Conservation (phyloP, 1,140 invertebrate species). For the Dreissena polymorpha region DNA sequence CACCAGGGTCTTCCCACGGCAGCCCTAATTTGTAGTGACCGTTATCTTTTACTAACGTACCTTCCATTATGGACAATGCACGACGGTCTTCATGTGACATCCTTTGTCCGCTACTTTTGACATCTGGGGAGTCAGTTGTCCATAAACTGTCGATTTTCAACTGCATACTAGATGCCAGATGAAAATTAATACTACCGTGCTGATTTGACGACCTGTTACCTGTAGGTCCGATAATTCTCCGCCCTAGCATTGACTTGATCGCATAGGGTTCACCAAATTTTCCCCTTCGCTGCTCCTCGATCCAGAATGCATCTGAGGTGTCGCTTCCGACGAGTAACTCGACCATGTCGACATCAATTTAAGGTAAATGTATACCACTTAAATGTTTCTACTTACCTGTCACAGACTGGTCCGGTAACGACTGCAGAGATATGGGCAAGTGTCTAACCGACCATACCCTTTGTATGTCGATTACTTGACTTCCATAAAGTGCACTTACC, state of each 20-base stretch:
- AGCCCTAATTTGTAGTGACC: neutral
- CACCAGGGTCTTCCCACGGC: neutral
- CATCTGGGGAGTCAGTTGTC: neutral
- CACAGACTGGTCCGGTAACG: too few relatives aligned
- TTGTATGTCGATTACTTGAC: neutral
- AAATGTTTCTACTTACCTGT: neutral
- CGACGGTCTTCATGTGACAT: constrained; percentile 7
- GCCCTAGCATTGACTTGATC: neutral
- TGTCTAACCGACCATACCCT: neutral
- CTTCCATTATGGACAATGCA: neutral
- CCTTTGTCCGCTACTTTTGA: neutral
- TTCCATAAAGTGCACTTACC: too few relatives aligned
- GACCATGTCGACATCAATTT: neutral
- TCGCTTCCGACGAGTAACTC: neutral
- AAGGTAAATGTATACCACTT: neutral
- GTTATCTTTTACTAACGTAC: neutral
- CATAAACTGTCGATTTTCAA: constrained; percentile 3
- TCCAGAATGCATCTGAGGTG: neutral
- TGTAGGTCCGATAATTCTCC: neutral
- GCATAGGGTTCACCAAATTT: neutral
- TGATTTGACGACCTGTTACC: neutral
- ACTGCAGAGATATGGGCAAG: neutral
- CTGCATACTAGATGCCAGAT: neutral
- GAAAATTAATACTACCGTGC: neutral
- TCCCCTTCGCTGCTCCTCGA: neutral